Evolutionary conservation across 2,113 vertebrate genomes (phyloP).

Genomic region (Neogale vison): DNA sequence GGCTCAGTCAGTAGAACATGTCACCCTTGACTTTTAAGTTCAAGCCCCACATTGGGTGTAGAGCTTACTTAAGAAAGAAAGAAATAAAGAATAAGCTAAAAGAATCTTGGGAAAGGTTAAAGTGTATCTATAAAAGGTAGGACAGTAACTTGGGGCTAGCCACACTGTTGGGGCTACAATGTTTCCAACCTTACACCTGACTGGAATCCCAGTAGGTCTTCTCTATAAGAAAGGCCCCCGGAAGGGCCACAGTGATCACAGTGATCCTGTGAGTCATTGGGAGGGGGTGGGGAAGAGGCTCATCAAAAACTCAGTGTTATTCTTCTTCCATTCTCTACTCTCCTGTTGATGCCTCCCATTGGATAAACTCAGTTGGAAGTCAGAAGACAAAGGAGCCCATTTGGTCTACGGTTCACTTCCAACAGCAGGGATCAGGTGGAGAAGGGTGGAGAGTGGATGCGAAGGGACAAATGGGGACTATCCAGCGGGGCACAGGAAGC

Average conservation of each 20-base stretch:
- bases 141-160: not conserved
- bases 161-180: not conserved
- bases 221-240: not conserved
- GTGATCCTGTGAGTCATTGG: not conserved
- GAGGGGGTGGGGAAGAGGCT: not conserved
- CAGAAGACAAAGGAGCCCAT: not conserved
- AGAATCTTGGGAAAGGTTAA: not conserved
- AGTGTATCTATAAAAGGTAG: not conserved
- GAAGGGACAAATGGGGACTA: not conserved
- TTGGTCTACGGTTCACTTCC: not conserved
- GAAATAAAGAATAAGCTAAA: not conserved
- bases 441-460: not conserved
- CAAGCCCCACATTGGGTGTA: not conserved
- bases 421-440: not conserved
- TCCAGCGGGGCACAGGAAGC: rapidly evolving
- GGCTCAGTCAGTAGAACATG: not conserved
- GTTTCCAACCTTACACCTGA: not conserved
- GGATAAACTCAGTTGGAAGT: not conserved
- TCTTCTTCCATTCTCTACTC: not conserved
- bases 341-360: not conserved
- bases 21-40: not conserved
- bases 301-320: rapidly evolving
- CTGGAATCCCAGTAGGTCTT: not conserved
- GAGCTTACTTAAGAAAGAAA: not conserved
- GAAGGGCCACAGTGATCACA: not conserved